A percentile compares a stretch with the other conserved stretches of the same genome.
These are phyloP conservation scores for Dasysyrphus albostriatus DNA, from an alignment of 2,888 invertebrate species.

Conservation along the genomic window DNA sequence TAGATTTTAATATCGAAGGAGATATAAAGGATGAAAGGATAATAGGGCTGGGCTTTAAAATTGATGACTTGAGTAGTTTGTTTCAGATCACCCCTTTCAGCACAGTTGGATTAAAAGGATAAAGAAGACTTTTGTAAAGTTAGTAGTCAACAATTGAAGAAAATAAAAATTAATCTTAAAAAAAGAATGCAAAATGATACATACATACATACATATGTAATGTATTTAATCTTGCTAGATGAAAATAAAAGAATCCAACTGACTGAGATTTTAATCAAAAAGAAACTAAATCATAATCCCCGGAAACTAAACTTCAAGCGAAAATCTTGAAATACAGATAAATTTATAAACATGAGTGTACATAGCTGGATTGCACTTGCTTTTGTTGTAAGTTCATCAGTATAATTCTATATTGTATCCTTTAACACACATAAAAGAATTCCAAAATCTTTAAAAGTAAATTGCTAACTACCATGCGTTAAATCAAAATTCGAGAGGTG, in stretches of 20 bases:
- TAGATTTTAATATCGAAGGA: conserved; percentile 31
- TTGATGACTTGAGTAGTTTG: conserved; percentile 27
- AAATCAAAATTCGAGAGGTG: background rate
- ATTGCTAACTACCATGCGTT: background rate
- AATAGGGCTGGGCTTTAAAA: conserved; percentile 8
- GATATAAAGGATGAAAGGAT: background rate
- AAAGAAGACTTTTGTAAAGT: background rate
- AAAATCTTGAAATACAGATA: background rate
- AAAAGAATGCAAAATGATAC: background rate
- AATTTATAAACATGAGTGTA: background rate
- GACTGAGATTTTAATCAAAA: background rate
- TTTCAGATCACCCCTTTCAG: conserved; percentile 2
- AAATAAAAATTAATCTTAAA: background rate
- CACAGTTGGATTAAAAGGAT: conserved; percentile 5
- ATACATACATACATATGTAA: background rate
- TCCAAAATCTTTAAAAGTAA: background rate
- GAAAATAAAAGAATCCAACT: background rate
- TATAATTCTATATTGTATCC: too few species aligned
- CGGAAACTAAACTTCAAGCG: background rate
- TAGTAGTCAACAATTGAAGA: background rate
- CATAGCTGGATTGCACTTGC: too few species aligned
- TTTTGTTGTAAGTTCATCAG: too few species aligned
- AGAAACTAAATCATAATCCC: background rate
- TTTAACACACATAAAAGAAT: background rate
- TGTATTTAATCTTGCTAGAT: background rate